A percentile compares a stretch with the other conserved stretches of the same genome.
These are phyloP conservation scores for Esperia sulphurella DNA, from an alignment of 2,888 invertebrate genomes.

Conservation along the genomic window DNA sequence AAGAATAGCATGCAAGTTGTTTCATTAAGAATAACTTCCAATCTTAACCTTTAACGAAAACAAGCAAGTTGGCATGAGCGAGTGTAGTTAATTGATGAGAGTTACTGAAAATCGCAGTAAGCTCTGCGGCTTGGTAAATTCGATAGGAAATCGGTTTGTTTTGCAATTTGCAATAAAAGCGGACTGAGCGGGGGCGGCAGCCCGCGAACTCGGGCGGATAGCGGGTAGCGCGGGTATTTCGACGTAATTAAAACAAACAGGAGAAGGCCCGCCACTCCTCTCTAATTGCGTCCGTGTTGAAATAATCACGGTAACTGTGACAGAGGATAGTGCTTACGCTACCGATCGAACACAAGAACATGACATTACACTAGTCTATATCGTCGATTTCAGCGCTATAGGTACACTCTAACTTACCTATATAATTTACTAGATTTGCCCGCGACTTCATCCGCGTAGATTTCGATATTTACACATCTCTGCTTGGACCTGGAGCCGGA, in stretches of 20 bases:
- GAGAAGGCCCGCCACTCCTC: conserved; percentile 69
- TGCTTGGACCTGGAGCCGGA: no score
- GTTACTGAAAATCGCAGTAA: conserved; percentile 1
- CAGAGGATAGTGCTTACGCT: conserved; percentile 36
- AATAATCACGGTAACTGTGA: conserved; percentile 68
- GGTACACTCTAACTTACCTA: no score
- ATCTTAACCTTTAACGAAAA: no score
- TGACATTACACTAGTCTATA: no score
- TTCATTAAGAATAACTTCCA: no score
- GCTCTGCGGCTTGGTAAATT: conserved; percentile 5
- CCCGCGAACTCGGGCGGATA: conserved; percentile 22
- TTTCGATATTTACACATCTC: no score
- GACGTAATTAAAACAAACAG: conserved; percentile 78
- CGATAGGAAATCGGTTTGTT: conserved; percentile 36
- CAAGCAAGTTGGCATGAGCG: not conserved
- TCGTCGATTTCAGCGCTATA: no score
- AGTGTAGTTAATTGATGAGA: conserved; percentile 9
- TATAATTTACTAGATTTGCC: no score
- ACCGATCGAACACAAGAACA: no score
- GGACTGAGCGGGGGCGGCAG: conserved; percentile 28
- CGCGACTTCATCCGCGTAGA: no score
- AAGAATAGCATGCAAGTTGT: no score
- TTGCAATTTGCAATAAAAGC: conserved; percentile 69
- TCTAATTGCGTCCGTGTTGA: conserved; percentile 74
- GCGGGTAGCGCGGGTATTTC: conserved; percentile 59